A percentile compares a stretch with the other conserved stretches of the same genome.
Conservation (phyloP, 1,140 invertebrate genomes). For the Drosophila arawakana region DNA sequence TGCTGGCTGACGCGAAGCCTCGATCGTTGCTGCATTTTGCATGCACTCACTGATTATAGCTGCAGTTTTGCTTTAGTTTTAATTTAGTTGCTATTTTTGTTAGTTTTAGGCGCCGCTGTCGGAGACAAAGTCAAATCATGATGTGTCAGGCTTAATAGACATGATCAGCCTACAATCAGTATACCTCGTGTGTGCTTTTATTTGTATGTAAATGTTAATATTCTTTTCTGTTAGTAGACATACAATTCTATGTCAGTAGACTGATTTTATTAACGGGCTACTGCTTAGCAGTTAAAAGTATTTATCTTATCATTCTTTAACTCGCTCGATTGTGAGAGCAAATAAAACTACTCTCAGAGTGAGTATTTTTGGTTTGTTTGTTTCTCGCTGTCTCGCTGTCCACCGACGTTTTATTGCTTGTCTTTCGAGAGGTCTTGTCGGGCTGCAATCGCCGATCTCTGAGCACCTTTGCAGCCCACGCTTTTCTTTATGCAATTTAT, state of each 20-base stretch:
- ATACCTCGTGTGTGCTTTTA: conserved; percentile 38
- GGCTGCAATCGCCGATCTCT: conserved; percentile 37
- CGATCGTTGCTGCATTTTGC: conserved; percentile 30
- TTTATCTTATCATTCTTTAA: conserved; percentile 32
- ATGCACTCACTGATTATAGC: conserved; percentile 20
- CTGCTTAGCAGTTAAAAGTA: not conserved
- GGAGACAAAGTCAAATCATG: conserved; percentile 32
- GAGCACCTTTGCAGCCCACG: conserved; percentile 43
- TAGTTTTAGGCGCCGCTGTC: conserved; percentile 34
- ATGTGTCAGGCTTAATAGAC: conserved; percentile 43
- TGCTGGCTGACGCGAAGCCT: not conserved
- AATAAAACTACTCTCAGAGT: conserved; percentile 17
- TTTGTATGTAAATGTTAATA: conserved; percentile 7
- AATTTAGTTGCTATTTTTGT: conserved; percentile 35
- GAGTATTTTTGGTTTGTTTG: conserved; percentile 8
- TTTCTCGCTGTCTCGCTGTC: conserved; percentile 2
- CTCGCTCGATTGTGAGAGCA: not conserved
- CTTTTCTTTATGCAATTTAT: conserved; percentile 53
- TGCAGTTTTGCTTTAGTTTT: conserved; percentile 23
- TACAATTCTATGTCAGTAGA: conserved; percentile 20
- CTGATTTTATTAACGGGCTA: conserved; percentile 1
- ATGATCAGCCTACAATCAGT: conserved; percentile 46
- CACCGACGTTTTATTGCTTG: conserved; percentile 25
- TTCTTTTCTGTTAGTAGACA: conserved; percentile 13
- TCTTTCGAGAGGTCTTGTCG: conserved; percentile 28